These are phyloP conservation scores for Syngnathus acus DNA, from an alignment of 2,797 vertebrate genomes.

Conservation along the genomic window DNA sequence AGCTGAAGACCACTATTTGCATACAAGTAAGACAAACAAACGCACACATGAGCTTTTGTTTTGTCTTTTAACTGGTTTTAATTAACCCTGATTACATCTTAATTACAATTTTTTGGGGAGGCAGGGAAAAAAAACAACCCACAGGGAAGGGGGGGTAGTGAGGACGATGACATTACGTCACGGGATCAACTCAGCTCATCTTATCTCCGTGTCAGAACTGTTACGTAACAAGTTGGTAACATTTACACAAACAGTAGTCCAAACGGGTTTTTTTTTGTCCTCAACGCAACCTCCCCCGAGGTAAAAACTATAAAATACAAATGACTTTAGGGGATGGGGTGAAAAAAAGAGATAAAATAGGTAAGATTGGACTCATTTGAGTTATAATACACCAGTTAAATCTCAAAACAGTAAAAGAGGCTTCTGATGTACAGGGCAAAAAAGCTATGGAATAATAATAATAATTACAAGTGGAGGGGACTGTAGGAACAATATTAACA, in stretches of 20 bases:
- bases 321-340: conserved; percentile 69
- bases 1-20: neutral
- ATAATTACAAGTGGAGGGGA: conserved; percentile 54
- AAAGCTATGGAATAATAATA: conserved; percentile 43
- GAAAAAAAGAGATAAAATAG: conserved; percentile 64
- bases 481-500: conserved; percentile 62
- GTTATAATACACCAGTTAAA: conserved; percentile 69
- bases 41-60: conserved; percentile 22
- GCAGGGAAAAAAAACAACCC: conserved; percentile 51
- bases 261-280: conserved; percentile 48
- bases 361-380: conserved; percentile 59
- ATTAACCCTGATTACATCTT: conserved; percentile 80
- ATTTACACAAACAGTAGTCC: conserved; percentile 65
- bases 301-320: conserved; percentile 66
- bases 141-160: conserved; percentile 55
- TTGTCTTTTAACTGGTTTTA: conserved; percentile 76
- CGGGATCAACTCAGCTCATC: conserved; percentile 63
- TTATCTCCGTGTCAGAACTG: conserved; percentile 60
- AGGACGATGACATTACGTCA: conserved; percentile 72
- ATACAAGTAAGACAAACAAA: conserved; percentile 27
- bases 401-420: conserved; percentile 52
- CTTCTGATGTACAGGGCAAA: conserved; percentile 50
- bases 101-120: conserved; percentile 70
- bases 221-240: conserved; percentile 61
- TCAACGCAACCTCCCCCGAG: conserved; percentile 40